These are phyloP conservation scores for Phalacrocorax brasilianus DNA, from an alignment of 2,113 vertebrate species.

Conservation along the genomic window DNA sequence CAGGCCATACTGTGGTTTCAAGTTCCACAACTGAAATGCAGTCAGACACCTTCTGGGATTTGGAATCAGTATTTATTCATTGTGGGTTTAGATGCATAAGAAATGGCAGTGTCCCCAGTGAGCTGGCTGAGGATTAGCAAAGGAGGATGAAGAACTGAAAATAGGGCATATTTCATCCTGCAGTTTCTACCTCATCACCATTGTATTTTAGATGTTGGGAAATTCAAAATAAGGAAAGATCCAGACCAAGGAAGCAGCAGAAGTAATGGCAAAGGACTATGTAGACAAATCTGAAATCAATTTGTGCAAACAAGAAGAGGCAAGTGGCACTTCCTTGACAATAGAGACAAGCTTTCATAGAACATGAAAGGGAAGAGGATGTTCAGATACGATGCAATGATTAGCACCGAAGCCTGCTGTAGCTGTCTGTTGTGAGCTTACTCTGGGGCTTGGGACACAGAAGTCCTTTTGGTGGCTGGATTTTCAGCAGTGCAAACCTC, in stretches of 20 bases:
- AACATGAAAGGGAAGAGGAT: background rate
- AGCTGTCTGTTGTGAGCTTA: background rate
- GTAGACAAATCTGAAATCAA: background rate
- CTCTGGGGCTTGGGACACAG: background rate
- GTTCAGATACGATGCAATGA: background rate
- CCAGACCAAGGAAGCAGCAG: background rate
- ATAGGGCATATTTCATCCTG: background rate
- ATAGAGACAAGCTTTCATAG: background rate
- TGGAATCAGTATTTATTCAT: background rate
- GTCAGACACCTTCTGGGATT: background rate
- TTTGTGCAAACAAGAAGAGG: background rate
- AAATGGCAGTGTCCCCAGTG: no score
- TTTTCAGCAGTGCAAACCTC: background rate
- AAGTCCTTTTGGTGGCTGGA: background rate
- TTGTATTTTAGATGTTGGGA: background rate
- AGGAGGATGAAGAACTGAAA: background rate
- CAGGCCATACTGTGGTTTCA: background rate
- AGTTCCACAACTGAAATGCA: background rate
- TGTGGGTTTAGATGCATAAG: background rate
- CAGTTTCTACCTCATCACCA: background rate
- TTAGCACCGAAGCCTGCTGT: rapidly evolving
- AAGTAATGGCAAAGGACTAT: background rate
- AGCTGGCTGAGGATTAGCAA: background rate
- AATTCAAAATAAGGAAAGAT: background rate
- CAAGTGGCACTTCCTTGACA: background rate